Evolutionary conservation across 2,113 vertebrate genomes (phyloP).

Genomic region (Rhea americana): DNA sequence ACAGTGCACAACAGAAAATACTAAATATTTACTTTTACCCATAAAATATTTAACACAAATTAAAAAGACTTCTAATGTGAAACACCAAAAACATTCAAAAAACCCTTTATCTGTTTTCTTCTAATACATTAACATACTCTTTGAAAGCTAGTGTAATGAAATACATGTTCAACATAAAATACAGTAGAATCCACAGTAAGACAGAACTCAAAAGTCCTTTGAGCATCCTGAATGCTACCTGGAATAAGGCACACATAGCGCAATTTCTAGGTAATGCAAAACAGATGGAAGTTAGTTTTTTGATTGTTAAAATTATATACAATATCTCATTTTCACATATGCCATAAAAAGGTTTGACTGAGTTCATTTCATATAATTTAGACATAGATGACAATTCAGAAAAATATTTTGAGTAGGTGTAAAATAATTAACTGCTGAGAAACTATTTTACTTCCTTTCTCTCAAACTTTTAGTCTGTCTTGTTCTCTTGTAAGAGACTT

Average conservation of each 20-base stretch:
- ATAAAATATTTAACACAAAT: neutral
- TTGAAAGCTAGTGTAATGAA: neutral
- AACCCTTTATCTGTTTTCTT: neutral
- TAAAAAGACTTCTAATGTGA: neutral
- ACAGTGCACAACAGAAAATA: neutral
- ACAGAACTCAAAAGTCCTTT: neutral
- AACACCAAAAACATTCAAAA: neutral
- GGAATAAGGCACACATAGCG: neutral
- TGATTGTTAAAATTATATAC: neutral
- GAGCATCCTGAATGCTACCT: neutral
- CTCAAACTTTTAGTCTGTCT: neutral
- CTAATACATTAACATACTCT: neutral
- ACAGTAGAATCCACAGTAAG: neutral
- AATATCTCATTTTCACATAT: neutral
- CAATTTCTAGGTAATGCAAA: neutral
- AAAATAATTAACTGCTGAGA: neutral
- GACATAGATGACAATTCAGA: neutral
- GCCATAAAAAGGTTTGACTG: neutral
- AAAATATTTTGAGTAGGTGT: neutral
- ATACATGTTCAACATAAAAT: neutral
- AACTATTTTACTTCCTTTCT: neutral
- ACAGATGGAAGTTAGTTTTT: neutral
- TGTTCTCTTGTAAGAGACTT: neutral
- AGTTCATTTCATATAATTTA: neutral
- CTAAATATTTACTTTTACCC: slow-evolving; percentile 7